Conservation (phyloP, 2,888 invertebrate genomes). For the Trachelus iudaicus region DNA sequence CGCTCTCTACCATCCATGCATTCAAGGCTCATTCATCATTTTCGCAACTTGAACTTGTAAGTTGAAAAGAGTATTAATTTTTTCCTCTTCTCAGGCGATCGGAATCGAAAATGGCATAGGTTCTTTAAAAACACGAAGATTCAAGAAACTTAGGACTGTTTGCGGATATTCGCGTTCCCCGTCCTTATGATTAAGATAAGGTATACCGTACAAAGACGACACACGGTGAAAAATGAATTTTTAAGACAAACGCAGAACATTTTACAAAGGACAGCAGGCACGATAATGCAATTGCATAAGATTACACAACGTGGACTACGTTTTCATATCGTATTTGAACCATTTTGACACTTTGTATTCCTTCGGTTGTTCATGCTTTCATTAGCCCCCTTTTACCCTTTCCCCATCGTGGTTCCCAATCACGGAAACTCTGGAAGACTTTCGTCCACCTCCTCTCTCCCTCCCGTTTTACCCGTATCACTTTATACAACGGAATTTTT, state of each 20-base stretch:
- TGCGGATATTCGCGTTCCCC: background rate
- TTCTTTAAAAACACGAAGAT: background rate
- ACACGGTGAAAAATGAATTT: background rate
- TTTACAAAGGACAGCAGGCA: background rate
- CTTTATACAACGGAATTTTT: background rate
- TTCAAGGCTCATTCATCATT: slow-evolving; percentile 7
- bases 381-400: background rate
- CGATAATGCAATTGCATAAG: background rate
- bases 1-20: background rate
- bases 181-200: background rate
- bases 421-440: background rate
- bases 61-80: background rate
- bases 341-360: background rate
- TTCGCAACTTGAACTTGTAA: background rate
- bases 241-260: background rate
- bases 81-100: background rate
- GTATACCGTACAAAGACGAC: background rate
- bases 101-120: background rate
- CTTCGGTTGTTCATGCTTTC: background rate
- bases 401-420: background rate
- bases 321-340: background rate
- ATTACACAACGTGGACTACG: background rate
- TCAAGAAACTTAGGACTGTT: background rate
- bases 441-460: background rate
- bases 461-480: background rate